Base-by-base conservation (phyloP, 2,888 invertebrate genomes). In the Troilus luridus region DNA sequence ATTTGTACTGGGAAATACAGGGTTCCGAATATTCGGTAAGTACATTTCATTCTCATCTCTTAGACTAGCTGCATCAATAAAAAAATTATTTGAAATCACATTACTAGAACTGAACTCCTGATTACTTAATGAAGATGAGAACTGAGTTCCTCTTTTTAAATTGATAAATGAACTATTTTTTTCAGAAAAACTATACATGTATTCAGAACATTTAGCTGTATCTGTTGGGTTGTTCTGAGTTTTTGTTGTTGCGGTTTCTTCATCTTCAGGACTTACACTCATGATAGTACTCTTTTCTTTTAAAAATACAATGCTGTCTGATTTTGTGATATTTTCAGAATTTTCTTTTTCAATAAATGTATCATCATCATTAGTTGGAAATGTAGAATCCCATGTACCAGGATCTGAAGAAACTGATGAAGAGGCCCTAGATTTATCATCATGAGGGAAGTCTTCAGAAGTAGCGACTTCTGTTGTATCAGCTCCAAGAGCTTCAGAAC, bases 11-110 rank as follows among this genome's bases (percentile, higher is more conserved):
- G 90, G 54, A 60, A 90, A 90, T 60, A 90, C 24, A 54, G 85
- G 62, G 56, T 81, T 81, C 62, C 62, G 85, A 77, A 90, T 90
- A 85, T 77, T 90, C n/a, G 90, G 90, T 90, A 90, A 90, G 88
- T 91, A 91, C 88, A 92, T 88, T 92, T 96, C 96, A 91, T 95
- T 95, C 93, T 97, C 97, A 94, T 97, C 97, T 54, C 95, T 95
- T 92, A 97, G 94, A 93, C 96, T 96, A 12, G 97, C 96, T 24
- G 97, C 97, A 94, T 97, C 97, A 92, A 97, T 97, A 93, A 97
- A 97, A 94, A 96, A 97, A 92, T 96, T 96, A 94, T 93, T 95
- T 93, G 92, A 72, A n/a, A 72, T 56, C 6, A 72, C 41, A 72
- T n/a, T 89, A 89, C 21, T 72, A 67, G 67, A 54, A 72, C 58